Evolutionary conservation across 2,113 vertebrate species (phyloP).

Genomic region (Grantiella picta): DNA sequence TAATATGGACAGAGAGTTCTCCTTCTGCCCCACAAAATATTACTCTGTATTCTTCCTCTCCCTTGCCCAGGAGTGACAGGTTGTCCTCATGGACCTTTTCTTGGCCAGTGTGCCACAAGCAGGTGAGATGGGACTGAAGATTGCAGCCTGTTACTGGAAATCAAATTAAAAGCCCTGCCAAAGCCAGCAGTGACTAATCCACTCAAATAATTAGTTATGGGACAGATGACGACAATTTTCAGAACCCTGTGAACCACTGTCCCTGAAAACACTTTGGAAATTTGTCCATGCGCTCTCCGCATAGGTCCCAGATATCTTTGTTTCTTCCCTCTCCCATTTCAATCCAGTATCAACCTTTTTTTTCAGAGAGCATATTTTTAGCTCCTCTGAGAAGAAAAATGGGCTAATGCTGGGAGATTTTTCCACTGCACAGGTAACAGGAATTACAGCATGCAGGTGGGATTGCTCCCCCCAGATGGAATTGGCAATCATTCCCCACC

Average conservation of each 20-base stretch:
- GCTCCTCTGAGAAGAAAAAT: neutral
- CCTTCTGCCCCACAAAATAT: neutral
- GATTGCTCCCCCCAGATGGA: neutral
- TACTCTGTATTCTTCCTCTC: neutral
- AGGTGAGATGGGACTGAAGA: neutral
- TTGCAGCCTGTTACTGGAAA: neutral
- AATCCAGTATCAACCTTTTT: neutral
- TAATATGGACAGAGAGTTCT: neutral
- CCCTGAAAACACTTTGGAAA: neutral
- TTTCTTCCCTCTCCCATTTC: neutral
- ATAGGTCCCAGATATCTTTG: neutral
- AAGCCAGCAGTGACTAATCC: constrained; percentile 9
- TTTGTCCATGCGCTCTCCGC: neutral
- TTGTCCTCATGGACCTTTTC: neutral
- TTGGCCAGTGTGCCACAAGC: neutral
- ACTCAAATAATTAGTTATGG: neutral
- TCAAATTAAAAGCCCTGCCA: neutral
- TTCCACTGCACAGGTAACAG: neutral
- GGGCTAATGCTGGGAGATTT: neutral
- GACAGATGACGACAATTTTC: neutral
- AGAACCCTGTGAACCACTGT: neutral
- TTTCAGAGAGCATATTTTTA: neutral
- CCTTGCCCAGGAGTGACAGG: neutral
- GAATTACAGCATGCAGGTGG: neutral
- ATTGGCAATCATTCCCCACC: neutral